A percentile compares a stretch with the other conserved stretches of the same genome.
Conservation (phyloP, 2,888 invertebrate species). For the Ennomos erosarius region DNA sequence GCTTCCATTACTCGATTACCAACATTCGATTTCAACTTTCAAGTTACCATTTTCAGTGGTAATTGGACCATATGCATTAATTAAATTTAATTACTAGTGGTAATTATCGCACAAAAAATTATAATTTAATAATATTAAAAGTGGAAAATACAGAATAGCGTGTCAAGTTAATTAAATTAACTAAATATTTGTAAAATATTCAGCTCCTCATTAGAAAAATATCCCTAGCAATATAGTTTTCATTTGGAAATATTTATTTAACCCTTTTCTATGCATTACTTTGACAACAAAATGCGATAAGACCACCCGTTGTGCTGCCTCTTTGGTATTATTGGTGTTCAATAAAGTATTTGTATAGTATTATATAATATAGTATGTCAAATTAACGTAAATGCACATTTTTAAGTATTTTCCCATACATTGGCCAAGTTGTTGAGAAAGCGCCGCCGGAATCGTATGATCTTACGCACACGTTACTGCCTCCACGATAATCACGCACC, state of each 20-base stretch:
- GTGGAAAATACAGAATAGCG: neutral
- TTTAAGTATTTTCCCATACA: conserved; percentile 22
- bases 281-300: too few relatives aligned
- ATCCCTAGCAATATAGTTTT: too few relatives aligned
- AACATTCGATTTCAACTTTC: conserved; percentile 16
- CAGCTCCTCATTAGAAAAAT: too few relatives aligned
- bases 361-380: too few relatives aligned
- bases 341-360: too few relatives aligned
- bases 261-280: too few relatives aligned
- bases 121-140: conserved; percentile 2
- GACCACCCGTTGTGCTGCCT: too few relatives aligned
- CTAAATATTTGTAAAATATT: too few relatives aligned
- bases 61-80: conserved; percentile 4
- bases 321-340: too few relatives aligned
- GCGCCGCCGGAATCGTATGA: conserved; percentile 67
- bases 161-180: too few relatives aligned
- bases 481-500: conserved; percentile 65
- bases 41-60: conserved; percentile 15
- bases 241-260: too few relatives aligned
- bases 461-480: conserved; percentile 48
- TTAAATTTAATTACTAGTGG: conserved; percentile 13
- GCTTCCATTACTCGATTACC: conserved; percentile 8
- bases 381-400: conserved; percentile 1
- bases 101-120: conserved; percentile 14
- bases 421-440: conserved; percentile 64